Base-by-base conservation (phyloP, 2,888 invertebrate genomes). In the Lithophane ornitopus region DNA sequence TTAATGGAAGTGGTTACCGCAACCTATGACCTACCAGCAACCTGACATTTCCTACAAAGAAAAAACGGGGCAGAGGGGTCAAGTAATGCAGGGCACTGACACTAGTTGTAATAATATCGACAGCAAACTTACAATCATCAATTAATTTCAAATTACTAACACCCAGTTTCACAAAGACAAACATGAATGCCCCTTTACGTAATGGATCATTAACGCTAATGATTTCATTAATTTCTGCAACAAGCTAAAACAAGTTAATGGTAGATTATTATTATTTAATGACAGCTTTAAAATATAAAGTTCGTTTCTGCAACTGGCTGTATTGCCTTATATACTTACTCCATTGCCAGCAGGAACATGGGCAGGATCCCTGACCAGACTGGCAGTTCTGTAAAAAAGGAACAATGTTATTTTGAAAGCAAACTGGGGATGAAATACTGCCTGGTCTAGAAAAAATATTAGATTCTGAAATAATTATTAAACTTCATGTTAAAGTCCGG, bases 281-380 rank as follows among this genome's bases (percentile, higher is more conserved):
- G 34, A 34, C 34, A 34, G 34, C 34, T 34, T 34, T 34, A 34
- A 34, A 34, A 34, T 4, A 34, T 34, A 34, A 34, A 34, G 34
- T 34, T 34, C 34, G 34, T 34, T 34, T 34, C 34, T 34, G 34
- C 34, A 34, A 34, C 34, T 34, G 34, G 6, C 34, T 34, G 34
- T 34, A 34, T 34, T 34, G 34, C 34, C 34, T 34, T 34, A 34
- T 34, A 34, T 69, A 76, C 97, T 97, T 93, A 97, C 97, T 80
- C 97, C 97, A 89, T 97, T 97, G 59, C 97, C 97, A 78, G 92
- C 89, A 2, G 97, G 97, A 11, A 97, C 90, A 46, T 96, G 94
- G 1, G 94, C 91, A 39, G 94, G 95, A 83, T 97, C 96, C 69
- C 92, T 93, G 1, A 96, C 95, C 41, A 97, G 91, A 65, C 94